Evolutionary conservation across 1,140 invertebrate genomes (phyloP), one percentile per base, ranked within the genome.

Genomic region (Eriosoma lanigerum): DNA sequence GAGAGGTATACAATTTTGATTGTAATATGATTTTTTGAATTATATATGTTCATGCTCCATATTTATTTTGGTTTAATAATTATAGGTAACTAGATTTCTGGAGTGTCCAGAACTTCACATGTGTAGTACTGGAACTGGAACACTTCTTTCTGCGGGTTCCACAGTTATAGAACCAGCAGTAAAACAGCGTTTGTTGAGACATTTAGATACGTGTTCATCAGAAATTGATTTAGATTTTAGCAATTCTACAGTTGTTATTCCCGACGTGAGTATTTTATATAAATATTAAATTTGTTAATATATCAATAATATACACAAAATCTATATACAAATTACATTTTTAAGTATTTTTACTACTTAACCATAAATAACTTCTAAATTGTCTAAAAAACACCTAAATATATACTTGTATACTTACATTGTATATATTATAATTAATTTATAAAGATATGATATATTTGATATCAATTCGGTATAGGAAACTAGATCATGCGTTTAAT

Each of bases 131-230:
- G 66, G 46, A 54, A 62, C 32, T 13, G 82, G 82, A 82, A 82
- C 78, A 72, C 82, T 82, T 82, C 82, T 82, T 82, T 81, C 82
- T 66, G 82, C 83, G 50, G 83, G 80, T 82, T 82, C 82, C 78
- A 48, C 80, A 46, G 66, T 89, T 60, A 88, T 91, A 66, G 92
- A 93, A 78, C 87, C 89, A 0, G 89, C 89, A 0, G 88, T 92
- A 1, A 90, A 91, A 82, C 90, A 92, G 81, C 87, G 91, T 21
- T 86, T 94, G 12, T 84, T 93, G 2, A 87, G 90, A 6, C 92
- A 93, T 83, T 84, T 93, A 82, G 90, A 92, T 83, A 89, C 89
- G 82, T 93, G 92, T 84, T 88, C 92, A 19, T 88, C 89, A 0
- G 91, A 92, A 83, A 88, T 93, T 24, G 91, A 92, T 83, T 85